Evolutionary conservation across 1,140 invertebrate genomes (phyloP), one percentile per base, ranked within the genome.

Genomic region (Aphelinus atriplicis): DNA sequence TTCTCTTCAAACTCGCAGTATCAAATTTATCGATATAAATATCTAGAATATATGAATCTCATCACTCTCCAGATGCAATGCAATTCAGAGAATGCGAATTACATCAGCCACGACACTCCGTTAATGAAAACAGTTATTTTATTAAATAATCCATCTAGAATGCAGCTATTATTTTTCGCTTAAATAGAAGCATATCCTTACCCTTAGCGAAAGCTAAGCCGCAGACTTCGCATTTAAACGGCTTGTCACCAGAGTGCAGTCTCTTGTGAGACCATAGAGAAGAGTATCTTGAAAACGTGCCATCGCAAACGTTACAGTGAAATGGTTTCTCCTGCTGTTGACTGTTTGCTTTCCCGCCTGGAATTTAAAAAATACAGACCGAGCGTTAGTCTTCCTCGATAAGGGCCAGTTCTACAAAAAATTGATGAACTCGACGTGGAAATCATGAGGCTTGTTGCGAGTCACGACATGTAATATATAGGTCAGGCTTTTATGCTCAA

Each of bases 211-310:
- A 98, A 73, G 95, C 95, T 83, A 98, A 92, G 46, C 95, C 95
- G 88, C 97, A 98, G 56, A 96, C 94, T 79, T 95, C 94, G 88
- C 96, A 98, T 84, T 95, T 95, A 84, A 96, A 95, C 78, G 95
- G 95, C 86, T 96, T 96, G 84, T 96, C 95, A 47, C 95, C 95
- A 68, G 94, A 93, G 86, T 95, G 94, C 77, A 95, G 88, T 80
- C 94, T 92, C 84, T 95, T 95, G 82, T 95, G 94, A 43, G 94
- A 95, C 94, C 94, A 95, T 67, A 95, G 87, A 60, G 94, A 95
- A 63, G 94, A 95, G 86, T 95, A 95, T 81, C 93, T 90, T 75
- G 93, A 94, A 85, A 95, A 94, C 57, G 92, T 92, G 7, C 93
- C 94, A 67, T 95, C 94, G 80, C 95, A 95, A 75, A 96, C 94